Evolutionary conservation across 2,888 invertebrate genomes (phyloP).

Genomic region (Plagodis dolabraria): DNA sequence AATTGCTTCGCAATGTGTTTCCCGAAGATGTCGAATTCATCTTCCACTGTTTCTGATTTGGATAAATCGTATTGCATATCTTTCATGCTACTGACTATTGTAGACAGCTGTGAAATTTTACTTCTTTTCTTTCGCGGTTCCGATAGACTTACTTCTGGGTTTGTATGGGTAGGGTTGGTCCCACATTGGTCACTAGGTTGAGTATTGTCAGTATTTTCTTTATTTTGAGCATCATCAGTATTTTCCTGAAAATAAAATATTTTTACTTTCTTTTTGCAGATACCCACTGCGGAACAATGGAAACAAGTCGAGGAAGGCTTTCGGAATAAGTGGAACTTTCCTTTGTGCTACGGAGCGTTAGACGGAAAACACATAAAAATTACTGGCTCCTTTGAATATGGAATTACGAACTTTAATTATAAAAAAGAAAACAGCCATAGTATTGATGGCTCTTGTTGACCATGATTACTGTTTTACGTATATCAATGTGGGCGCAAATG

Average conservation of each 20-base stretch:
- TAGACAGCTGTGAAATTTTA: slow-evolving; percentile 25
- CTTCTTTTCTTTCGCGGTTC: slow-evolving; percentile 18
- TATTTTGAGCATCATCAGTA: too few relatives aligned
- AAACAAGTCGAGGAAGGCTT: not conserved
- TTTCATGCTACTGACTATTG: too few relatives aligned
- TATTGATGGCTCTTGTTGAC: slow-evolving; percentile 41
- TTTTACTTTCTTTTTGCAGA: too few relatives aligned
- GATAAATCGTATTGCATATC: slow-evolving; percentile 25
- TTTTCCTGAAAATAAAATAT: too few relatives aligned
- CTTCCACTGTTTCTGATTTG: slow-evolving; percentile 28
- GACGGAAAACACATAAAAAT: slow-evolving; percentile 46
- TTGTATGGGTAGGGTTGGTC: too few relatives aligned
- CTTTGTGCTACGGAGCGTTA: slow-evolving; percentile 34
- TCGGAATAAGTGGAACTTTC: slow-evolving; percentile 37
- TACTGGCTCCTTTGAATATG: not conserved
- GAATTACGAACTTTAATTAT: slow-evolving; percentile 18
- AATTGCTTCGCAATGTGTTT: slow-evolving; percentile 29
- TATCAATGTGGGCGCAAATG: slow-evolving; percentile 37
- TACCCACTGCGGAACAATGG: not conserved
- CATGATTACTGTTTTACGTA: slow-evolving; percentile 35
- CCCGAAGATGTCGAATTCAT: slow-evolving; percentile 30
- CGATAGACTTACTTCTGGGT: too few relatives aligned
- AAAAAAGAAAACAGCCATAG: slow-evolving; percentile 34
- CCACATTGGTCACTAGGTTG: too few relatives aligned
- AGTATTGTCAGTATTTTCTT: too few relatives aligned